Base-by-base conservation (phyloP, 2,888 invertebrate genomes). In the Geophilus truncorum region DNA sequence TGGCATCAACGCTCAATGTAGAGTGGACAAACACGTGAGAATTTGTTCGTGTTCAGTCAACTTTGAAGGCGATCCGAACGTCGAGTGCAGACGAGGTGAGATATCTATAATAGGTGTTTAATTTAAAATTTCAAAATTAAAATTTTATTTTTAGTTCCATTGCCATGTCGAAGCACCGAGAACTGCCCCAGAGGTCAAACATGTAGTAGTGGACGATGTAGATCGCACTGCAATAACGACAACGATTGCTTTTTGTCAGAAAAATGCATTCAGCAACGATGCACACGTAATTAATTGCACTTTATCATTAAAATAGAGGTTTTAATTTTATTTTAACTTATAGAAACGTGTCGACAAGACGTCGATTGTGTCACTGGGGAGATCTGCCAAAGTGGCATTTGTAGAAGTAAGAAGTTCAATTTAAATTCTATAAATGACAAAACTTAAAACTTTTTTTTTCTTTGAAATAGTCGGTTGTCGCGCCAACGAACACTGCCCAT, bases 101-200 rank as follows among this genome's bases (percentile, higher is more conserved):
- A 34, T 32, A n/a, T 5, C 36, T 36, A 51, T 40, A n/a, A n/a
- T n/a, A n/a, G n/a, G n/a, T n/a, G n/a, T n/a, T n/a, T n/a, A n/a
- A n/a, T n/a, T n/a, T n/a, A n/a, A n/a, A n/a, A n/a, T n/a, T n/a
- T 0, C 21, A 30, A 28, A 18, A 12, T 75, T 40, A 62, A 23
- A 23, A 79, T 28, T 81, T 28, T 51, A 51, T 78, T 79, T 57
- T 70, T 51, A 82, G 82, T 81, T n/a, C 81, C 80, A 12, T 88
- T 90, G 32, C 88, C 90, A 18, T 96, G 96, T 85, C 88, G 88
- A 81, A 86, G 87, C 2, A 90, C 92, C 82, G 89, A 90, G 79
- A 92, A 93, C 81, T 96, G 96, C 85, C 89, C 89, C 0, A 95
- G 95, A 84, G 95, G 95, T 40, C 94, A 95, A 87, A 89, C 90